Percentiles rank a stretch among this genome's conserved stretches.
These are phyloP conservation scores for Bubalus kerabau DNA, from an alignment of 2,113 vertebrate genomes.

Conservation along the genomic window DNA sequence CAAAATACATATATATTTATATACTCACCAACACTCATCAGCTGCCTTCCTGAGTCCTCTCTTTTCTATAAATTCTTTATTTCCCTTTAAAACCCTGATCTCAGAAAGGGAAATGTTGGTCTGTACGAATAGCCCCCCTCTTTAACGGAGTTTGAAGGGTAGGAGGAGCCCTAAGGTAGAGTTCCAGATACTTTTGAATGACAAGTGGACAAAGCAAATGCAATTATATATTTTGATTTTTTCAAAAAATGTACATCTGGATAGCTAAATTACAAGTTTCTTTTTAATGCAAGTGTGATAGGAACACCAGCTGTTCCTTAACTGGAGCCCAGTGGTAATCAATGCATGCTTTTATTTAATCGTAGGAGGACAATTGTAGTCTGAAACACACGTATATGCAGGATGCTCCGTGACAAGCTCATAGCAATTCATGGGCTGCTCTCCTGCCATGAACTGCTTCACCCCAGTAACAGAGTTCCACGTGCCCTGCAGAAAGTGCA, in stretches of 20 bases:
- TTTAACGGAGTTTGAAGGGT: background rate
- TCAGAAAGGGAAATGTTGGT: background rate
- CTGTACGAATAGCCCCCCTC: background rate
- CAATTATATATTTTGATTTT: slow-evolving; percentile 34
- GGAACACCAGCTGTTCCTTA: slow-evolving; percentile 62
- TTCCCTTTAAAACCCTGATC: slow-evolving; percentile 11
- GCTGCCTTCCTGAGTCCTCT: background rate
- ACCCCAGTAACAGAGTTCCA: background rate
- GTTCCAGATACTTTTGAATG: slow-evolving; percentile 18
- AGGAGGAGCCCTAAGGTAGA: slow-evolving; percentile 1
- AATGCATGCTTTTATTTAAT: slow-evolving; percentile 62
- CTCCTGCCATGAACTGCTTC: slow-evolving; percentile 24
- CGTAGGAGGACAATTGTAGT: slow-evolving; percentile 43
- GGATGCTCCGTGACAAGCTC: slow-evolving; percentile 29
- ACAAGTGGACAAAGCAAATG: slow-evolving; percentile 29
- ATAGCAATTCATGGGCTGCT: slow-evolving; percentile 42
- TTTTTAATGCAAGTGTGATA: slow-evolving; percentile 48
- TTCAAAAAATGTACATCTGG: slow-evolving; percentile 59
- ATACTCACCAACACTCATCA: slow-evolving; percentile 3
- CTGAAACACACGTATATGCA: slow-evolving; percentile 29
- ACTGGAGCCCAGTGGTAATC: slow-evolving; percentile 56
- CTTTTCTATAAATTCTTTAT: background rate
- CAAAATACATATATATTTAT: background rate
- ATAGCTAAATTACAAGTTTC: slow-evolving; percentile 59
- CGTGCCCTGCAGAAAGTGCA: slow-evolving; percentile 4